Evolutionary conservation across 2,113 vertebrate genomes (phyloP), one percentile per base, ranked within the genome.

Genomic region (Corvus moneduloides): DNA sequence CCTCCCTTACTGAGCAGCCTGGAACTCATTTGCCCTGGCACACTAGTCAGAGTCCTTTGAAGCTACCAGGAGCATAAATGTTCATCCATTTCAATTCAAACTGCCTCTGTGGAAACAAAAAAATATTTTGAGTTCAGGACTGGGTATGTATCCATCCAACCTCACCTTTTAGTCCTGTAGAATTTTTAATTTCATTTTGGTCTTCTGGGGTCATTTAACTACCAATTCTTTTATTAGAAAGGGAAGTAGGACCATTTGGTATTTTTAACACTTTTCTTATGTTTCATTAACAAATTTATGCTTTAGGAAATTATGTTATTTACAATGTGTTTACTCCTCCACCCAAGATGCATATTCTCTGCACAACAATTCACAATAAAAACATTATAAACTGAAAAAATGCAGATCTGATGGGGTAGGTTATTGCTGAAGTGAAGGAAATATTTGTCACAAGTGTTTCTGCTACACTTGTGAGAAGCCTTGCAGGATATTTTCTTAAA

Each of bases 401-500:
- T 28, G 52, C 13, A 10, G 12, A 87, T 63, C 41, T 91, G 62
- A 58, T 3, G 32, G 79, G 14, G 69, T 73, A 79, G 49, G 20
- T 89, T 64, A 23, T 86, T 96, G 37, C 46, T 91, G 58, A 84
- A 87, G 32, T 79, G 83, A 84, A 84, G 69, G 77, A 94, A 87
- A 76, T 93, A 84, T 82, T 96, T 95, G 49, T 73, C 1, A 3
- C 52, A 79, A 87, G 35, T 33, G 27, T 93, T 97, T 95, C 67
- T 94, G 32, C 46, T 82, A 10, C 6, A 82, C 41, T 54, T 87
- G 19, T 73, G 61, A 87, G 84, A 84, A 82, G 16, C 17, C 32
- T 92, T 82, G 22, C 64, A 61, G 69, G 8, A 68, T 61, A 14
- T 83, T 93, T 91, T 76, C 62, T 87, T 87, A 87, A 91, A 87